Base-by-base conservation (phyloP, 2,888 invertebrate species). In the Iphiclides podalirius region DNA sequence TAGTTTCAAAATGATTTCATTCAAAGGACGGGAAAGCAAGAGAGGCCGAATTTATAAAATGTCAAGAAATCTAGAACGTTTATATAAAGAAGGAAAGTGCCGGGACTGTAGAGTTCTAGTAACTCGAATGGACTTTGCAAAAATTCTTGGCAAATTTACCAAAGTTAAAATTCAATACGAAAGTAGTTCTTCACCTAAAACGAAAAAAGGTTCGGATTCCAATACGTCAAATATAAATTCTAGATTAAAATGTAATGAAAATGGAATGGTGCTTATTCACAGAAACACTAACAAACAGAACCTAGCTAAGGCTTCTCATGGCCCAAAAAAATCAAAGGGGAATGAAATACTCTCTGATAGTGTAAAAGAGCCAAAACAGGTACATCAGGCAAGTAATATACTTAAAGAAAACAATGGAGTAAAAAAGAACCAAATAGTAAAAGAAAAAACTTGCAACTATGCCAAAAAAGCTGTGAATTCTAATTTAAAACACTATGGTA, bases 91-190 rank as follows among this genome's bases (percentile, higher is more conserved):
- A 67, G 70, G 72, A 55, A 83, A 86, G 71, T 88, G 88, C 65
- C 81, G 76, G 31, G 86, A 87, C 35, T 88, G 85, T 67, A 70
- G 80, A 53, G 85, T 89, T 50, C 73, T 80, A 48, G 77, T 88
- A 49, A 84, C 82, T 57, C 80, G 79, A 55, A 86, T 89, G 87
- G 85, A 89, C 66, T 88, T 88, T 72, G 86, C 83, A 52, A 88
- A 82, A 68, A 87, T 88, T 58, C 67, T 88, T 52, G 88, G 88
- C 53, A 88, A 82, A 76, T 87, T 85, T 63, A 88, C 86, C 4
- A 87, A 86, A 70, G 88, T 88, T 1, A 88, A 87, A 66, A 87
- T 88, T 37, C 84, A 88, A 52, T 88, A 85, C 61, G 87, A 87
- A 68, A 83, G 72, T 52, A 75, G 67, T 61, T 61, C 73, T 3